Evolutionary conservation across 2,888 invertebrate genomes (phyloP), one percentile per base, ranked within the genome.

Genomic region (Hyalella azteca): DNA sequence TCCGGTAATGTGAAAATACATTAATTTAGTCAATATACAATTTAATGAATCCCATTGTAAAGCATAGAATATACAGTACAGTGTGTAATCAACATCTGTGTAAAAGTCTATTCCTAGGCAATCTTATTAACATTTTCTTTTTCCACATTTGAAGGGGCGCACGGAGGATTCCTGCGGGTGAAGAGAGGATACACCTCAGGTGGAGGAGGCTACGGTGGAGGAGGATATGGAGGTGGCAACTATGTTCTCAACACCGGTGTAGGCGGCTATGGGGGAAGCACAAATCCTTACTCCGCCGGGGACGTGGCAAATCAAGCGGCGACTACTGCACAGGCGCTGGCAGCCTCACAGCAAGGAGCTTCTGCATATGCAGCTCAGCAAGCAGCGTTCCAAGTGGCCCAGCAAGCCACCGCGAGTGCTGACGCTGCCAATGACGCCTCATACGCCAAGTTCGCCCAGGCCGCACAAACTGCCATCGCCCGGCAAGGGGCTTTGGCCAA

Each of bases 311-410:
- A 79, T 54, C 36, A 50, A 13, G 79, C 75, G 9, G 79, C 73
- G 0, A 29, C 26, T 4, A 36, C 73, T 4, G 79, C 79, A 0
- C 79, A 79, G 29, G 45, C 79, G 3, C 26, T 79, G 40, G 50
- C 73, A 36, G 79, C 75, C 0, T 75, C 75, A 19, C 75, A 75
- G 22, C 75, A 75, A 32, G 79, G 73, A 3, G 79, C 79, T 1
- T 26, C 73, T 7, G 79, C 79, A 11, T 79, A 50, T 32, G 79
- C 79, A 15, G 79, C 79, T 9, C 50, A 73, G 9, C 39, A 79
- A 39, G 79, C 79, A 32, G 79, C 79, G n/a, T 79, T 79, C 73
- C 22, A 79, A 3, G 54, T 79, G 39, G 73, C 79, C 3, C 79
- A 79, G 50, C 73, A 73, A 26, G 79, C 79, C 49, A 79, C 75